These are phyloP conservation scores for Menidia beryllina DNA, from an alignment of 2,113 vertebrate genomes.

Conservation along the genomic window DNA sequence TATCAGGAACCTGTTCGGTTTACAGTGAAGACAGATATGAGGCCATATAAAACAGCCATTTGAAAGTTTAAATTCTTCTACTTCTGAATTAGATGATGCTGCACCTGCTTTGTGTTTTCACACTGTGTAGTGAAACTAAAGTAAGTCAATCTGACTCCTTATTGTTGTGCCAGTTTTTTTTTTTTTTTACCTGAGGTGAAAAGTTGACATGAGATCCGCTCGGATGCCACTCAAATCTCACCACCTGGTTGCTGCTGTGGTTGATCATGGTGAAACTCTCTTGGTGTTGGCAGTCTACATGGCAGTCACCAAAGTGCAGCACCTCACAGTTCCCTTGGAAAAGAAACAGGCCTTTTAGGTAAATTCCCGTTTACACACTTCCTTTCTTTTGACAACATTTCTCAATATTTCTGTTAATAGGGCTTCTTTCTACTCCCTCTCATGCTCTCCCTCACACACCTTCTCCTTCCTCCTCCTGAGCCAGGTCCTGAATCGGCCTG, in stretches of 20 bases:
- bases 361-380: background rate
- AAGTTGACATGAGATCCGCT: constrained; percentile 5
- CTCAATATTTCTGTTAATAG: no score
- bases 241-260: constrained; percentile 24
- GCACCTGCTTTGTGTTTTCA: no score
- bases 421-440: background rate
- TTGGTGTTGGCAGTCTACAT: constrained; percentile 73
- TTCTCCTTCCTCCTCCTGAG: constrained; percentile 30
- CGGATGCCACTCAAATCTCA: constrained; percentile 31
- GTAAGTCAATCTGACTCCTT: no score
- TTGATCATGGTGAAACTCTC: constrained; percentile 40
- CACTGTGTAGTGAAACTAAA: no score
- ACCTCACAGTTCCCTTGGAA: constrained; percentile 70
- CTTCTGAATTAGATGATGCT: no score
- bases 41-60: no score
- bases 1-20: no score
- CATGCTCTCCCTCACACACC: background rate
- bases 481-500: constrained; percentile 27
- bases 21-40: no score
- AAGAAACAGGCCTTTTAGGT: background rate
- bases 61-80: no score
- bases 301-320: constrained; percentile 88
- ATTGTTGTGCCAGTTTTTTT: no score
- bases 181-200: constrained; percentile 79
- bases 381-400: background rate